These are phyloP conservation scores for Anguilla obscura DNA, from an alignment of 2,797 vertebrate species.

Conservation along the genomic window DNA sequence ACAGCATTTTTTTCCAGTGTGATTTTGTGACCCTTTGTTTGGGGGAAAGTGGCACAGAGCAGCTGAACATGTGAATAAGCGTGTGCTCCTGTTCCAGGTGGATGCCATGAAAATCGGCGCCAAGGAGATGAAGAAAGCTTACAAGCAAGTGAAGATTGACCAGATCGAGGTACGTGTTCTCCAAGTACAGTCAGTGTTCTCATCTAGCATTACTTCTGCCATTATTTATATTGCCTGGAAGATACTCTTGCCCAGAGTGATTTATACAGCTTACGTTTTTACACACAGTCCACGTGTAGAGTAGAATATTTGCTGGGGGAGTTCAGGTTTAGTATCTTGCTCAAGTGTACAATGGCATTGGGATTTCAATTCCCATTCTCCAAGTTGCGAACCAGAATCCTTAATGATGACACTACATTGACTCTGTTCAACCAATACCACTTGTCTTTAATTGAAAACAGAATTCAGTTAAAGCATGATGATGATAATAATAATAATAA, in stretches of 20 bases:
- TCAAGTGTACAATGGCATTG: too few relatives aligned
- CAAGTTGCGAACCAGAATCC: too few relatives aligned
- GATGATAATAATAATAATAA: too few relatives aligned
- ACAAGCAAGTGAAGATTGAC: slow-evolving; percentile 95
- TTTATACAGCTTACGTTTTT: too few relatives aligned
- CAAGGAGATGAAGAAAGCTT: slow-evolving; percentile 98
- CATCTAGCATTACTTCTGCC: background rate
- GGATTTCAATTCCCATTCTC: too few relatives aligned
- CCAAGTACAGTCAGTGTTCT: background rate
- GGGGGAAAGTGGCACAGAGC: background rate
- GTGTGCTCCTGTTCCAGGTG: slow-evolving; percentile 73
- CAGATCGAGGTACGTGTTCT: slow-evolving; percentile 87
- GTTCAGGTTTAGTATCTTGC: too few relatives aligned
- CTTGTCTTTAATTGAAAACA: too few relatives aligned
- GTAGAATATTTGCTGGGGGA: too few relatives aligned
- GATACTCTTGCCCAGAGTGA: background rate
- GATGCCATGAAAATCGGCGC: slow-evolving; percentile 98
- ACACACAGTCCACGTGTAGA: too few relatives aligned
- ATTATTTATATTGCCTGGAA: background rate
- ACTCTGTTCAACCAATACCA: too few relatives aligned
- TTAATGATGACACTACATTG: too few relatives aligned
- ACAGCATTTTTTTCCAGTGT: background rate
- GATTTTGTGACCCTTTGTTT: background rate
- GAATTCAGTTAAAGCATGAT: too few relatives aligned
- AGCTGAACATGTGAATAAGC: background rate